Evolutionary conservation across 2,113 vertebrate species (phyloP), one percentile per base, ranked within the genome.

Genomic region (Sorex fumeus): DNA sequence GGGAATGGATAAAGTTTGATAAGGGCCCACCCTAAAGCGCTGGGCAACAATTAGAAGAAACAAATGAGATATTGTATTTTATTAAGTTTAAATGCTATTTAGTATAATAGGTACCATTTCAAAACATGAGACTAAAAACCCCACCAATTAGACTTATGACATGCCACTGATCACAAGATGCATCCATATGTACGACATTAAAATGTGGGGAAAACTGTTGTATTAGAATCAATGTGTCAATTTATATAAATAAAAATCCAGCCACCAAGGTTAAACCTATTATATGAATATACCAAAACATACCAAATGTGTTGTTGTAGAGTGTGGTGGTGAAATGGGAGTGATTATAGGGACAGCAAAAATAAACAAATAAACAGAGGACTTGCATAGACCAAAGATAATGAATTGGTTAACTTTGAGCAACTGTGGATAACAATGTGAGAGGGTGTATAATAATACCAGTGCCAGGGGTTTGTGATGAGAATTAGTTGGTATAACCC

Each of bases 171-270:
- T 45, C 84, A 2, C 30, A 53, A 64, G 8, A 80, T 57, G 28
- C 45, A 75, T 62, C 19, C 21, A 21, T 32, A 84, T 16, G 57
- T 88, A 36, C 64, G 74, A 87, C 28, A 81, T 84, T 66, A 80
- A 81, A 84, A 75, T 70, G 23, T 74, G 40, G 36, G 84, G 85
- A 67, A 80, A 34, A 2, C 23, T 53, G 23, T 74, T 21, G 47
- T 50, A 13, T 80, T 88, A 45, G 57, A 79, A 80, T 88, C 47
- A 50, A 10, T 50, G 47, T 50, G 21, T 21, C 43, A 50, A 50
- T 43, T 57, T 47, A 70, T 87, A 8, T 72, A 78, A 84, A 67
- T 87, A 78, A 88, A 85, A 75, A 75, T n/a, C 72, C 30, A 34
- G 15, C 3, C 4, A 27, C 28, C n/a, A 1, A 71, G 74, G 19